These are phyloP conservation scores for Himalopsyche kuldschensis DNA, from an alignment of 2,888 invertebrate genomes.

Conservation along the genomic window DNA sequence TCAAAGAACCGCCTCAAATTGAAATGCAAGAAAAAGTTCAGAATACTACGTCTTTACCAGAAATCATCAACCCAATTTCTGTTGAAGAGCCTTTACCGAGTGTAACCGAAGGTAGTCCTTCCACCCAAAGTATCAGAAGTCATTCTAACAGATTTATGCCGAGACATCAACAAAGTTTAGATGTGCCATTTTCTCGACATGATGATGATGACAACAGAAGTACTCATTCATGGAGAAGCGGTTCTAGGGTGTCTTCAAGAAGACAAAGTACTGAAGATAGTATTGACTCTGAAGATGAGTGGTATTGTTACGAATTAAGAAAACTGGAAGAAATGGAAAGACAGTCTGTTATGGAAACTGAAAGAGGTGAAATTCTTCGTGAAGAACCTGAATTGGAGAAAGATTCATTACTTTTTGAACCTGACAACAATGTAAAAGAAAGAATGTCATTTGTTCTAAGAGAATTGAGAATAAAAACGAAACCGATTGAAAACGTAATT, in stretches of 20 bases:
- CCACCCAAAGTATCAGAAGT: constrained; percentile 63
- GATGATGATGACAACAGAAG: constrained; percentile 85
- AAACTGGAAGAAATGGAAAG: constrained; percentile 86
- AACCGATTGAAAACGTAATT: constrained; percentile 40
- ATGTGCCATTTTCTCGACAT: constrained; percentile 72
- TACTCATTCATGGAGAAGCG: constrained; percentile 85
- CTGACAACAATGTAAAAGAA: constrained; percentile 72
- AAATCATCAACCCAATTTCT: constrained; percentile 49
- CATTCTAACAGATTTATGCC: constrained; percentile 64
- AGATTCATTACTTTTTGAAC: constrained; percentile 59
- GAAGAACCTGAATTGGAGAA: constrained; percentile 63
- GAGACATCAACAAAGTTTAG: constrained; percentile 75
- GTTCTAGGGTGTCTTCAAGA: constrained; percentile 81
- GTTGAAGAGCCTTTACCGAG: constrained; percentile 55
- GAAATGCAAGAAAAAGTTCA: constrained; percentile 45
- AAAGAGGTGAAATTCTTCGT: constrained; percentile 63
- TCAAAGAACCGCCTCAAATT: constrained; percentile 39
- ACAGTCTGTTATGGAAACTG: constrained; percentile 67
- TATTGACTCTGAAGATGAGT: constrained; percentile 91
- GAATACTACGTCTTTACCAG: constrained; percentile 49
- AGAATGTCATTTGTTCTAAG: constrained; percentile 79
- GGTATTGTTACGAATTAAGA: constrained; percentile 86
- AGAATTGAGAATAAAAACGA: constrained; percentile 73
- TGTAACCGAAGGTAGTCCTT: constrained; percentile 67
- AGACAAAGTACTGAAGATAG: constrained; percentile 91